Percentiles rank a stretch among this genome's conserved stretches.
These are phyloP conservation scores for Botrylloides violaceus DNA, from an alignment of 23 tunicate genomes.

Conservation along the genomic window DNA sequence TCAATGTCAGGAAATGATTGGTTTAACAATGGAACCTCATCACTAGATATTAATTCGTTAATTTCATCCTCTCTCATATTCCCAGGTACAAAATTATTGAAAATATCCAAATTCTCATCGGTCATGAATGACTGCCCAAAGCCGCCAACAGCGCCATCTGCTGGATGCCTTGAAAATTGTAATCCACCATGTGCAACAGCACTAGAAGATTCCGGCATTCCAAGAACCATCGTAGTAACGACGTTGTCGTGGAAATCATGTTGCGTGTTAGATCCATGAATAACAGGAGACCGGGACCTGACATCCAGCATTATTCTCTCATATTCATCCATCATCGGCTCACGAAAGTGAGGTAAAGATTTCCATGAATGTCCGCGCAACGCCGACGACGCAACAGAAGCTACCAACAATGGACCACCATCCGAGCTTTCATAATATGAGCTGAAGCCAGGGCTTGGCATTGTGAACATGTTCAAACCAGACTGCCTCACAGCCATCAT, in stretches of 20 bases:
- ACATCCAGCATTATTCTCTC: slow-evolving; percentile 16
- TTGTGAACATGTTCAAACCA: not conserved
- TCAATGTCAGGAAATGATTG: not conserved
- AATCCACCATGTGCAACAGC: slow-evolving; percentile 3
- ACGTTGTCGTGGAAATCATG: not conserved
- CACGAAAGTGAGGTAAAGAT: not conserved
- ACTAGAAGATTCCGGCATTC: slow-evolving; percentile 7
- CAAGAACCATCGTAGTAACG: slow-evolving; percentile 8
- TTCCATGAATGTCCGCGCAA: not conserved
- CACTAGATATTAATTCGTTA: slow-evolving; percentile 3
- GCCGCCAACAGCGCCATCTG: slow-evolving; percentile 27
- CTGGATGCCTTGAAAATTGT: slow-evolving; percentile 1
- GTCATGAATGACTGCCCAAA: not conserved
- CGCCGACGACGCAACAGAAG: not conserved
- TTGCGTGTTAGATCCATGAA: not conserved
- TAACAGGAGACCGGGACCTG: not conserved
- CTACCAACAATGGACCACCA: slow-evolving; percentile 6
- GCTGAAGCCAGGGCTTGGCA: not conserved
- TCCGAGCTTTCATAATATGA: not conserved
- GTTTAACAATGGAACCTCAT: not conserved
- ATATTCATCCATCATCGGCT: slow-evolving; percentile 4
- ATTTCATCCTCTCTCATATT: slow-evolving; percentile 20
- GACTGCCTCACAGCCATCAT: slow-evolving; percentile 8
- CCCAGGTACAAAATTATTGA: slow-evolving; percentile 12
- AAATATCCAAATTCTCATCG: slow-evolving; percentile 17